A percentile compares a stretch with the other conserved stretches of the same genome.
These are phyloP conservation scores for Tiphia femorata DNA, from an alignment of 2,888 invertebrate species.

Conservation along the genomic window DNA sequence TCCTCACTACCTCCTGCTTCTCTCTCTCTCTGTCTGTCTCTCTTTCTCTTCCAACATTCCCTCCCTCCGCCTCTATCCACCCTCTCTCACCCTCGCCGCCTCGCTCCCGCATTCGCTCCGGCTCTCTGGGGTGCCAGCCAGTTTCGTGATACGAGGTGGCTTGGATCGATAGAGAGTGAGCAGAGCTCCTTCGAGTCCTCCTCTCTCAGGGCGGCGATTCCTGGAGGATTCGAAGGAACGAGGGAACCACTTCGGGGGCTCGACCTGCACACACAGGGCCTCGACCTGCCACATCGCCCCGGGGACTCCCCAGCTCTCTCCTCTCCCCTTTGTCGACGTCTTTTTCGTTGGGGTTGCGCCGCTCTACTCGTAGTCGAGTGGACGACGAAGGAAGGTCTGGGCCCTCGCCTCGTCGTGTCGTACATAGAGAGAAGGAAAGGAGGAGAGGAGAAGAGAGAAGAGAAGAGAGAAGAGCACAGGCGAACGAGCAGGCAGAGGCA, in stretches of 20 bases:
- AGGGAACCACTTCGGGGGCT: constrained; percentile 14
- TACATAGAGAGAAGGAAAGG: too few species aligned
- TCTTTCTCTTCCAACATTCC: too few species aligned
- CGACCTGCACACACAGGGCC: constrained; percentile 21
- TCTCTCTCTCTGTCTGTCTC: neutral
- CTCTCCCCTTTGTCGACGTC: constrained; percentile 41
- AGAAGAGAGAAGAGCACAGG: too few species aligned
- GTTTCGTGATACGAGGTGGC: constrained; percentile 45
- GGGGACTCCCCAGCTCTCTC: too few species aligned
- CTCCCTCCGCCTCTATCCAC: constrained; percentile 3
- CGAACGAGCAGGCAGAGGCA: too few species aligned
- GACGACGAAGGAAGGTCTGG: constrained; percentile 37
- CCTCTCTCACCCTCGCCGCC: neutral
- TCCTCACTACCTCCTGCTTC: neutral
- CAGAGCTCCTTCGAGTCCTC: constrained; percentile 38
- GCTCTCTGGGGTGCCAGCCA: constrained; percentile 44
- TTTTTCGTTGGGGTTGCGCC: constrained; percentile 37
- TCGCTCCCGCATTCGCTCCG: constrained; percentile 8
- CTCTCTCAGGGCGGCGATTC: constrained; percentile 39
- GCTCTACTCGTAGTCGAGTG: constrained; percentile 41
- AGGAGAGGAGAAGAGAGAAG: too few species aligned
- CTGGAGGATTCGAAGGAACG: constrained; percentile 39
- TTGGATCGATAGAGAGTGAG: constrained; percentile 44
- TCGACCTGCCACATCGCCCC: constrained; percentile 14
- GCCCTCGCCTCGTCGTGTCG: constrained; percentile 25